Base-by-base conservation (phyloP, 1,140 invertebrate genomes). In the Drosophila pallidifrons region DNA sequence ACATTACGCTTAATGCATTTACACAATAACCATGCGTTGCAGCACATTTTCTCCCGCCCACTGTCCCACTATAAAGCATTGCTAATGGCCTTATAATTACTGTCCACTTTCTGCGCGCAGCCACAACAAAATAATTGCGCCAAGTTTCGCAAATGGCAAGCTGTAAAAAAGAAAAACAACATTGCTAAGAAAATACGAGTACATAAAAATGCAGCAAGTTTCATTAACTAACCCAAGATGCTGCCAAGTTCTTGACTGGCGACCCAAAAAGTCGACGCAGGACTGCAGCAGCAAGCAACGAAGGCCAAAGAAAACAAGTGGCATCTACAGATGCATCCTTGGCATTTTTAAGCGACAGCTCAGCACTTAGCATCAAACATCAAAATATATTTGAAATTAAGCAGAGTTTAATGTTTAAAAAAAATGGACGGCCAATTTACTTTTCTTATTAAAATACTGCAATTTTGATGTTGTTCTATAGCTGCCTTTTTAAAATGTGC, bases 61-160 rank as follows among this genome's bases (percentile, higher is more conserved):
- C 60, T 32, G 20, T 6, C 54, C 41, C 16, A 13, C 54, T 38
- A 52, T 57, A 63, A 76, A 75, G 78, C 70, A 59, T 69, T 81
- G 80, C 83, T 87, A 87, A 87, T 87, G 80, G 83, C 85, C 83
- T 88, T 87, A 87, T 87, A 87, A 87, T 87, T 87, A 87, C 83
- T 87, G 83, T 82, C 82, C 79, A 82, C 73, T 71, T 83, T 65
- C 66, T 71, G 77, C 72, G 63, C 49, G 73, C 70, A 77, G 70
- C 63, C 51, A 73, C 76, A 60, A 59, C 59, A 79, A 71, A 77
- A 75, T 51, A 65, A 75, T 79, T 69, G 51, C 78, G 8, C 35
- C 15, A 64, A 79, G 60, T 59, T 67, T 35, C 51, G 13, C 61
- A 86, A 83, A 80, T 75, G 71, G 71, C 64, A 45, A 60, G 55